Base-by-base conservation (phyloP, 2,113 vertebrate genomes). In the Ptyas mucosa region DNA sequence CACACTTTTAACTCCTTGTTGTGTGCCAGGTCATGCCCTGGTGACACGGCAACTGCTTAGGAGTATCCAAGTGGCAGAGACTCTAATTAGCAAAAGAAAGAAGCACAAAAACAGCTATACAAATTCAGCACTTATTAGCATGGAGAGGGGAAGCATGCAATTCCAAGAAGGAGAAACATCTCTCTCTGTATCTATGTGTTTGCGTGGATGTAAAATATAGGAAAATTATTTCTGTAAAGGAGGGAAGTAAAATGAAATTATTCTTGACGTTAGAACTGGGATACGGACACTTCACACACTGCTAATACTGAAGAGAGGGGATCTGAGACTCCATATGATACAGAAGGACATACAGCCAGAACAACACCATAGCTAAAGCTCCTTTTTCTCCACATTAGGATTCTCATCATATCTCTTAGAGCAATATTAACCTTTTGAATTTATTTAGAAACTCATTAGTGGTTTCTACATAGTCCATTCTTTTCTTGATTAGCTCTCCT, bases 401-500 rank as follows among this genome's bases (percentile, higher is more conserved):
- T 96, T 97, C 96, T 95, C 93, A 91, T 94, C 2, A 0, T 96
- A 95, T 96, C 97, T 96, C 95, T 96, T 96, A 94, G 97, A 96
- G 96, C 95, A 97, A 97, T 97, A 95, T 96, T 96, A 96, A 97
- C 96, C 96, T 96, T 96, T 96, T 91, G 97, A 97, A 97, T 96
- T 96, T 97, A 97, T 96, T 95, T 97, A 97, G 95, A 96, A 97
- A 96, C 96, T 97, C 96, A 96, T 97, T 97, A 97, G 96, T 94
- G 94, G 94, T 92, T 94, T 95, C 95, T 96, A 94, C 95, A 92
- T 96, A 95, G 96, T 96, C 95, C 96, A 96, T 97, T 97, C 96
- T 97, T 96, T 95, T 94, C 93, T 96, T 97, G 96, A 97, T 96
- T 96, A 97, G 96, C 95, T 96, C 94, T 97, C 92, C 95, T 97